Evolutionary conservation across 2,797 vertebrate genomes (phyloP).

Genomic region (Sarcoramphus papa): DNA sequence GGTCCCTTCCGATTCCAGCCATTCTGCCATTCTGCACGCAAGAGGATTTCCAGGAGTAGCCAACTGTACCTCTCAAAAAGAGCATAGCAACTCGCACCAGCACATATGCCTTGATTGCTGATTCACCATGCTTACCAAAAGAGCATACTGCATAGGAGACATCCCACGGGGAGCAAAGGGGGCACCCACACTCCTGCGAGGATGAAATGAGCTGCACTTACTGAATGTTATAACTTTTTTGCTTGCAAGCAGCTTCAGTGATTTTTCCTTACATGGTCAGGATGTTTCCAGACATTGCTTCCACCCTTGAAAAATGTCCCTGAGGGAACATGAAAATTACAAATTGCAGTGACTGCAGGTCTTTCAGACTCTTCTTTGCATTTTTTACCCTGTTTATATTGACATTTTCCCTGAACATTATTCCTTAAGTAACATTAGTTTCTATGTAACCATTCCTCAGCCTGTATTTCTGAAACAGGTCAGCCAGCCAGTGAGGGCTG

Average conservation of each 20-base stretch:
- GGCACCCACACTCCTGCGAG: background rate
- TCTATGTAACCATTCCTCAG: background rate
- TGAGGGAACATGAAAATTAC: background rate
- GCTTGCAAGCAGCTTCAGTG: background rate
- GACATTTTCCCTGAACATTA: background rate
- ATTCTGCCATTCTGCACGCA: background rate
- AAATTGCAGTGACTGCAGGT: background rate
- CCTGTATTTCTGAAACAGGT: background rate
- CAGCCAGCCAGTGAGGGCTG: background rate
- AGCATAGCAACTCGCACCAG: background rate
- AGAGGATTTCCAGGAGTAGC: background rate
- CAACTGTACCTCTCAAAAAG: background rate
- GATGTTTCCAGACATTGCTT: background rate
- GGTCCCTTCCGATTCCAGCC: background rate
- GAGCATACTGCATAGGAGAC: background rate
- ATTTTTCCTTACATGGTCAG: background rate
- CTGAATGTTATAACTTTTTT: background rate
- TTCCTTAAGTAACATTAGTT: background rate
- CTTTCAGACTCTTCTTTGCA: background rate
- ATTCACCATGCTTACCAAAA: background rate
- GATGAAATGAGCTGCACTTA: background rate
- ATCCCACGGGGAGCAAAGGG: background rate
- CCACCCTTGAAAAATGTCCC: background rate
- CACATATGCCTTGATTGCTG: background rate
- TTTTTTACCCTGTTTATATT: background rate